Evolutionary conservation across 2,888 invertebrate genomes (phyloP).

Genomic region (Lagria hirta): DNA sequence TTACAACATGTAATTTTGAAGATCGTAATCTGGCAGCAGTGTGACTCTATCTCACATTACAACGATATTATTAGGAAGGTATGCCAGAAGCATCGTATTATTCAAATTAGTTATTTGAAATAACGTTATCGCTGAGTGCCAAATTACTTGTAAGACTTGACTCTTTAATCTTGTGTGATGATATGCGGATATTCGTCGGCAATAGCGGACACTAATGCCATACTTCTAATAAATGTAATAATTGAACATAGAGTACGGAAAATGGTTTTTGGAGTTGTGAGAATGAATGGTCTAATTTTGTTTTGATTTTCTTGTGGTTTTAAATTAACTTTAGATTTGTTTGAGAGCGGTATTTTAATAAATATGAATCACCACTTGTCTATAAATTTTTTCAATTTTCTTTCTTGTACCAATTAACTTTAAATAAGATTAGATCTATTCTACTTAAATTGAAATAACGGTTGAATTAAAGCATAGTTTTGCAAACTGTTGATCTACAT

Average conservation of each 20-base stretch:
- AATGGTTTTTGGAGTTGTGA: slow-evolving; percentile 11
- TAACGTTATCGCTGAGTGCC: slow-evolving; percentile 30
- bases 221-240: slow-evolving; percentile 14
- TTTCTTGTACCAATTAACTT: no score
- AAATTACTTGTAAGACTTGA: slow-evolving; percentile 28
- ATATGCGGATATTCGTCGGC: slow-evolving; percentile 24
- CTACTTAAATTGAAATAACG: no score
- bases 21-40: slow-evolving; percentile 30
- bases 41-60: slow-evolving; percentile 28
- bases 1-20: slow-evolving; percentile 32
- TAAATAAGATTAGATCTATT: no score
- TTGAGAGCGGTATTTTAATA: no score
- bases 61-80: slow-evolving; percentile 28
- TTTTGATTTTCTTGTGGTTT: no score
- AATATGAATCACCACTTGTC: no score
- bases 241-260: slow-evolving; percentile 6
- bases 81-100: slow-evolving; percentile 29
- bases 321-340: no score
- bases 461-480: no score
- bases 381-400: no score
- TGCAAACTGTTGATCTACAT: no score
- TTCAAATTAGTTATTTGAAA: slow-evolving; percentile 32
- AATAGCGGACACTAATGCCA: slow-evolving; percentile 16
- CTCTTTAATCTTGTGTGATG: slow-evolving; percentile 29
- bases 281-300: no score